phyloP scores from a whole-genome alignment of 2,888 invertebrate genomes.

The Lepetodrilus schrolli region DNA sequence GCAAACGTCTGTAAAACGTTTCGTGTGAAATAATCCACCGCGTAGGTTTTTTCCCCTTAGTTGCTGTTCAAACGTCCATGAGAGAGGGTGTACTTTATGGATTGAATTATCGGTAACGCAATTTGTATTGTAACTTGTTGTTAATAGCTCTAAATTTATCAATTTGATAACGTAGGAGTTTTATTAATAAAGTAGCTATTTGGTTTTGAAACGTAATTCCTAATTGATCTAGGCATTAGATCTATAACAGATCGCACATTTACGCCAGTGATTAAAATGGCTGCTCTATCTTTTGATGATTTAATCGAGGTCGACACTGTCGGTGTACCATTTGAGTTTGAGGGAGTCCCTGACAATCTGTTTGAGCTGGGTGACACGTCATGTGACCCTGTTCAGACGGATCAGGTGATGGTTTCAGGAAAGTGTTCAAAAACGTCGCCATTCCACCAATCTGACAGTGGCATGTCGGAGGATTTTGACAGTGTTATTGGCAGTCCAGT shows the following conservation, averaged over 20 bases:
- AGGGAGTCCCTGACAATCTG: background rate
- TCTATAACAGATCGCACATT: too few relatives aligned
- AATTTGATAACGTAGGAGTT: too few relatives aligned
- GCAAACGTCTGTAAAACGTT: slow-evolving; percentile 21
- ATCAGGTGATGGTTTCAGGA: slow-evolving; percentile 29
- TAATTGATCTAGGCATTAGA: too few relatives aligned
- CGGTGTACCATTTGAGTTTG: background rate
- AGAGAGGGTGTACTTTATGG: background rate
- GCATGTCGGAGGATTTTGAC: slow-evolving; percentile 47
- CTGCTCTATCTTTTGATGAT: slow-evolving; percentile 15
- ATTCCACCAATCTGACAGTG: slow-evolving; percentile 66
- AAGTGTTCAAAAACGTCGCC: slow-evolving; percentile 49
- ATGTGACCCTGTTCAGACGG: slow-evolving; percentile 13
- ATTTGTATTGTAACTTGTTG: background rate
- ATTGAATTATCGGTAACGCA: background rate
- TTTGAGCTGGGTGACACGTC: background rate
- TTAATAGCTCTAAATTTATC: too few relatives aligned
- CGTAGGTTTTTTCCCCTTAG: background rate
- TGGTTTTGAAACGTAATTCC: too few relatives aligned
- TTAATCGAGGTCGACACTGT: background rate
- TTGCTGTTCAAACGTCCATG: background rate
- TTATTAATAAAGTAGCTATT: too few relatives aligned
- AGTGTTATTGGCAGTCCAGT: slow-evolving; percentile 28
- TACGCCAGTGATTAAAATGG: slow-evolving; percentile 9
- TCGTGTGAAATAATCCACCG: background rate